phyloP scores from a whole-genome alignment of 2,113 vertebrate species.

The Atrichornis clamosus region DNA sequence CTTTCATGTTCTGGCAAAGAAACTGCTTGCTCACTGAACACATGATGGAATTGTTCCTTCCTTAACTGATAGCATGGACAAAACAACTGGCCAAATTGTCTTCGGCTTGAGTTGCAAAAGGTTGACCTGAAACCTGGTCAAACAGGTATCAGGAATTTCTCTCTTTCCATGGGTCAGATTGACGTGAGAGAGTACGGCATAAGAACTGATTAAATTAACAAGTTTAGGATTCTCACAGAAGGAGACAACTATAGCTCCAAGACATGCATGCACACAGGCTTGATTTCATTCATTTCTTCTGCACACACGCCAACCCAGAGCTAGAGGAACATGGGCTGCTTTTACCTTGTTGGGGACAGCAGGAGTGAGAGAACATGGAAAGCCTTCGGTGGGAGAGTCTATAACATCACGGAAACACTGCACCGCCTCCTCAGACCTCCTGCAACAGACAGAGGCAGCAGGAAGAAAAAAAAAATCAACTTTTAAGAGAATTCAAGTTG shows the following conservation, averaged over 20 bases:
- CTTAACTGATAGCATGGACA: neutral
- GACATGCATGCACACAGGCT: neutral
- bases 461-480: neutral
- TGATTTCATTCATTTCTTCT: neutral
- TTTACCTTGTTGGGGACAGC: slow-evolving; percentile 79
- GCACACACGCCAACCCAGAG: neutral
- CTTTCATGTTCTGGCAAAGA: neutral
- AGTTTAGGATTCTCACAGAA: neutral
- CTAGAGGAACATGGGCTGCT: neutral
- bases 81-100: neutral
- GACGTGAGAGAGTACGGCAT: neutral
- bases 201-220: neutral
- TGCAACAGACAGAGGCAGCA: neutral
- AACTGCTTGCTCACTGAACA: neutral
- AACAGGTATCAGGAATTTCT: neutral
- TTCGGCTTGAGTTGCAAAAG: neutral
- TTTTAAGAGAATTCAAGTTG: neutral
- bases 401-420: slow-evolving; percentile 67
- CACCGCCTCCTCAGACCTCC: slow-evolving; percentile 53
- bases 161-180: neutral
- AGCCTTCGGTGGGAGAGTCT: slow-evolving; percentile 68
- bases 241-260: neutral
- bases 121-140: neutral
- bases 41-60: neutral
- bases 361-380: slow-evolving; percentile 64